Conservation (phyloP, 2,888 invertebrate species). For the Drosophila nr. perissopoda region DNA sequence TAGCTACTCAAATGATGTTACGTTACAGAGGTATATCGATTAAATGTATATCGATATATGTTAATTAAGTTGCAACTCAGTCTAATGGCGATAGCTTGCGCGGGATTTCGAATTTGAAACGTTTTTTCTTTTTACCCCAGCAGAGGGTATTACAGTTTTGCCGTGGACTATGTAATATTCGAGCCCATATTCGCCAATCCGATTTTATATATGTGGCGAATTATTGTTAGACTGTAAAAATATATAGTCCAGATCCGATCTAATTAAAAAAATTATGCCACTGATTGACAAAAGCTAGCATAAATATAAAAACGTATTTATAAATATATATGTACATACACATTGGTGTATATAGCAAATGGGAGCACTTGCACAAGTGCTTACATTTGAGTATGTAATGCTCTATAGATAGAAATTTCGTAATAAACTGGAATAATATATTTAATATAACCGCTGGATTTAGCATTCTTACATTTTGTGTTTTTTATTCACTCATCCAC, state of each 20-base stretch:
- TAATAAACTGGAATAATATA: neutral
- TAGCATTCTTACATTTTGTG: slow-evolving; percentile 10
- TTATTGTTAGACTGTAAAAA: neutral
- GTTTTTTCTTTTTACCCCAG: neutral
- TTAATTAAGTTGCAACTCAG: neutral
- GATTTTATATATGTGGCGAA: neutral
- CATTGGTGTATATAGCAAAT: neutral
- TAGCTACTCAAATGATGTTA: neutral
- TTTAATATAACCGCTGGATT: neutral
- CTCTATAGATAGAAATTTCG: neutral
- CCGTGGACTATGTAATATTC: neutral
- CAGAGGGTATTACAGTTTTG: neutral
- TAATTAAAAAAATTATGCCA: neutral
- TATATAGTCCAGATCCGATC: neutral
- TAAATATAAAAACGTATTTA: neutral
- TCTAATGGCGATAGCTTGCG: neutral
- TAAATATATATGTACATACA: neutral
- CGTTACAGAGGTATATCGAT: neutral
- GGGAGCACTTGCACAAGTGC: neutral
- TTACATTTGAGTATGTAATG: neutral
- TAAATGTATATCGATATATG: neutral
- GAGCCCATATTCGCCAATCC: neutral
- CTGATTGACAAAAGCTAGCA: neutral
- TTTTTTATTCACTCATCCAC: slow-evolving; percentile 76
- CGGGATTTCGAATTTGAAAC: neutral